Percentiles rank a stretch among this genome's conserved stretches.
These are phyloP conservation scores for Diadema setosum DNA, from an alignment of 35 echinoderm and acorn worm genomes.

Conservation along the genomic window DNA sequence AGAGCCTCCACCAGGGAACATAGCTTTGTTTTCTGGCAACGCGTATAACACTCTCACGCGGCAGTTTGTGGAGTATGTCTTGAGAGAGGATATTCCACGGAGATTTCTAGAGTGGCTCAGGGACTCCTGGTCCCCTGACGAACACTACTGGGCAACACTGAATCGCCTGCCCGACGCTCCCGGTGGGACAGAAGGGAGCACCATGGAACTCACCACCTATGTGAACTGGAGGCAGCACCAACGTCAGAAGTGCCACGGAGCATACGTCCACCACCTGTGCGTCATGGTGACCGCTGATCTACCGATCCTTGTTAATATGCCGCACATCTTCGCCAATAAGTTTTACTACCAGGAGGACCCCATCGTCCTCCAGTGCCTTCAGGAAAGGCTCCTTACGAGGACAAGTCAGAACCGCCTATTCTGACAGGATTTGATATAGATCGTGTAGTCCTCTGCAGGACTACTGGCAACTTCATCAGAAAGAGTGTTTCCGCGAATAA, in stretches of 20 bases:
- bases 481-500: no score
- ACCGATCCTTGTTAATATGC: background rate
- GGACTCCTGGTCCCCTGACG: constrained; percentile 63
- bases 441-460: no score
- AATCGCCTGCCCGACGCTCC: constrained; percentile 36
- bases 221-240: constrained; percentile 41
- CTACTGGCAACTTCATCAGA: no score
- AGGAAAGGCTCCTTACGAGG: background rate
- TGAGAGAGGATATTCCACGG: constrained; percentile 10
- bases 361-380: constrained; percentile 50
- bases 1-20: constrained; percentile 33
- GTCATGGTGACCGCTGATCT: constrained; percentile 41
- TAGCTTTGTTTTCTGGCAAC: constrained; percentile 51
- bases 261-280: constrained; percentile 34
- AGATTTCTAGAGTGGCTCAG: constrained; percentile 38
- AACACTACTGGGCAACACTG: constrained; percentile 52
- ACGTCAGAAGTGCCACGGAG: constrained; percentile 29
- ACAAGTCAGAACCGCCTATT: no score
- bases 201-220: background rate
- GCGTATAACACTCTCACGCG: constrained; percentile 26
- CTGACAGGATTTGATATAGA: no score
- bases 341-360: constrained; percentile 59
- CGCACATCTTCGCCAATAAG: constrained; percentile 67
- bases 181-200: constrained; percentile 39
- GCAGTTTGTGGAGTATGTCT: constrained; percentile 39